Evolutionary conservation across 2,113 vertebrate species (phyloP), one percentile per base, ranked within the genome.

Genomic region (Gambusia holbrooki): DNA sequence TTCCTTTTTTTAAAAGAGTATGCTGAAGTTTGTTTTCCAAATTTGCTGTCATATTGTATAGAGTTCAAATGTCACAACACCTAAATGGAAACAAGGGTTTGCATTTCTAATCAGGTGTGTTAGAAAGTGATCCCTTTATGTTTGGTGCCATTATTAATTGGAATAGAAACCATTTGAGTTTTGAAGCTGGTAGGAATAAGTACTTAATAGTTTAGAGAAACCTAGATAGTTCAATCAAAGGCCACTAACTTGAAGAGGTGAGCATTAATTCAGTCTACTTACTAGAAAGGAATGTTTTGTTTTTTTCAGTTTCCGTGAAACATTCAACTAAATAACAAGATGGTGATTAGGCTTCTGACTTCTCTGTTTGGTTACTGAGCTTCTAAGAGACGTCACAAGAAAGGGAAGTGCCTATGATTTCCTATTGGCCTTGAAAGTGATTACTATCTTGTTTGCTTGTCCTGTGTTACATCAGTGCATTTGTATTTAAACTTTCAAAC

Each of bases 331-430:
- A n/a, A 76, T 83, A 10, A 37, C 33, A 0, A 17, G 5, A 3
- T 15, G 2, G 14, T 19, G 30, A 58, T 40, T 37, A 1, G 13
- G 15, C 28, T 17, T 65, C 2, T 62, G 30, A 17, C 15, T 30
- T 33, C 3, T 33, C 1, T n/a, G 1, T 75, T 78, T 54, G 25
- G 27, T 32, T 28, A 37, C 12, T 14, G 28, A 76, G 32, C 15
- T 28, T 76, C 27, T 28, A 33, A 29, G 37, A 64, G 22, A 71
- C 42, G 13, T 81, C 62, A 61, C 4, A 13, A 80, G 48, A 67
- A 78, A 86, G 73, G 82, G 85, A 89, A 88, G 76, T 66, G 40
- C 51, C 67, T n/a, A 61, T 66, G 72, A 87, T 89, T 90, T 87
- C 77, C 77, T 79, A n/a, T 30, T 35, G 77, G 58, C 62, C 58